Evolutionary conservation across 2,797 vertebrate genomes (phyloP).

Genomic region (Margarornis squamiger): DNA sequence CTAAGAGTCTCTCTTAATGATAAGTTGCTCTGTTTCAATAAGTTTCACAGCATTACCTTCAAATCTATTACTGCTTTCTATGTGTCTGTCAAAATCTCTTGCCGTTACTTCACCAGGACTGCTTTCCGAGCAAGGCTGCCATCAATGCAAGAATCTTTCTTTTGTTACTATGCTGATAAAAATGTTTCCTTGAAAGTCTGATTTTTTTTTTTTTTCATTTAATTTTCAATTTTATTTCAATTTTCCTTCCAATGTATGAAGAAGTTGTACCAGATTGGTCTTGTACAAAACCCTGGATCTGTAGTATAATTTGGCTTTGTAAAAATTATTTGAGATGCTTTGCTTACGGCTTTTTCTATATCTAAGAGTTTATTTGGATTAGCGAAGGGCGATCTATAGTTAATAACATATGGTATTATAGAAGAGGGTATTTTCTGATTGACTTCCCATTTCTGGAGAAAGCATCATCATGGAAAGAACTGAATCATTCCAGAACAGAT

Average conservation of each 20-base stretch:
- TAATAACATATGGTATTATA: not conserved
- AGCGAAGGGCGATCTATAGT: not conserved
- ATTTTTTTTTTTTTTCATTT: not conserved
- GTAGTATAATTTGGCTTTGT: not conserved
- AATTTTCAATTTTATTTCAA: not conserved
- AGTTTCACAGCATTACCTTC: slow-evolving; percentile 7
- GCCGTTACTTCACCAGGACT: not conserved
- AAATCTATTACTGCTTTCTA: not conserved
- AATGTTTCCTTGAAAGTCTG: not conserved
- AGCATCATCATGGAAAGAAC: not conserved
- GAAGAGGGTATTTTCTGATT: not conserved
- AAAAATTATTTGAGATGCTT: not conserved
- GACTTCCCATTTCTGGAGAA: not conserved
- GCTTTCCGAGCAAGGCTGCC: not conserved
- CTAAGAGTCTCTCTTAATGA: not conserved
- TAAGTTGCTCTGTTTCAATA: slow-evolving; percentile 10
- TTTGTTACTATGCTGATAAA: not conserved
- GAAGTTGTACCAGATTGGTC: not conserved
- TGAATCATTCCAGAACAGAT: not conserved
- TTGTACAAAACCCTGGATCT: not conserved
- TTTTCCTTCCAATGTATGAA: not conserved
- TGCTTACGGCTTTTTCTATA: not conserved
- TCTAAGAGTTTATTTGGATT: not conserved
- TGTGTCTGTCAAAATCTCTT: slow-evolving; percentile 21
- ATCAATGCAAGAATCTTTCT: not conserved